A percentile compares a stretch with the other conserved stretches of the same genome.
Conservation (phyloP, 2,113 vertebrate species). For the Nipponia nippon region DNA sequence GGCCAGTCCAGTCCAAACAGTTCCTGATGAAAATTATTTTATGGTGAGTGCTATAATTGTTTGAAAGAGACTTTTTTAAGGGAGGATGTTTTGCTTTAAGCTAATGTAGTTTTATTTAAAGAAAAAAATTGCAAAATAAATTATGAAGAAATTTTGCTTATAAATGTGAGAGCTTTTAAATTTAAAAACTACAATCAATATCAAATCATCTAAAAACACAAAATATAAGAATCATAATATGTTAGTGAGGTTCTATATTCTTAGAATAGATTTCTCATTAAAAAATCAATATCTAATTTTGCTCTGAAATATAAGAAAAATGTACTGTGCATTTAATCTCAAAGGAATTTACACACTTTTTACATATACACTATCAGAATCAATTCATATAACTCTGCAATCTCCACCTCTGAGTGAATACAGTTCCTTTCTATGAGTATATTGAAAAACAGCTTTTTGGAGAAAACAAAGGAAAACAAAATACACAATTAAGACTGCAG, state of each 20-base stretch:
- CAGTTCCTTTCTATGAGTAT: not conserved
- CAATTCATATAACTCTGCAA: not conserved
- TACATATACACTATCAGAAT: not conserved
- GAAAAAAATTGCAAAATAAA: not conserved
- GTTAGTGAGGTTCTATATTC: not conserved
- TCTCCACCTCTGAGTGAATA: not conserved
- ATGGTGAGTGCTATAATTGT: not conserved
- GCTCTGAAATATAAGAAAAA: slow-evolving; percentile 34
- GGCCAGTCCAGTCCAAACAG: not conserved
- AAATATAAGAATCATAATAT: slow-evolving; percentile 6
- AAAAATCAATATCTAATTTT: slow-evolving; percentile 64
- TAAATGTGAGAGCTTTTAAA: not conserved
- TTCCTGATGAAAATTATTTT: not conserved
- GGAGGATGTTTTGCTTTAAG: not conserved
- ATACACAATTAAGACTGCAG: not conserved
- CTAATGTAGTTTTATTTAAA: not conserved
- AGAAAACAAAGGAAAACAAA: not conserved
- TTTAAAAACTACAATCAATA: slow-evolving; percentile 22
- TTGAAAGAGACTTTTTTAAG: not conserved
- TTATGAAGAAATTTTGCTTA: not conserved
- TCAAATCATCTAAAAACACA: slow-evolving; percentile 26
- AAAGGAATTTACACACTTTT: slow-evolving; percentile 12
- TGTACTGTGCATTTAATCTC: not conserved
- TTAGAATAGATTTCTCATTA: slow-evolving; percentile 52
- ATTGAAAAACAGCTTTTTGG: not conserved